These are phyloP conservation scores for Tragelaphus strepsiceros DNA, from an alignment of 2,113 vertebrate genomes.

Conservation along the genomic window DNA sequence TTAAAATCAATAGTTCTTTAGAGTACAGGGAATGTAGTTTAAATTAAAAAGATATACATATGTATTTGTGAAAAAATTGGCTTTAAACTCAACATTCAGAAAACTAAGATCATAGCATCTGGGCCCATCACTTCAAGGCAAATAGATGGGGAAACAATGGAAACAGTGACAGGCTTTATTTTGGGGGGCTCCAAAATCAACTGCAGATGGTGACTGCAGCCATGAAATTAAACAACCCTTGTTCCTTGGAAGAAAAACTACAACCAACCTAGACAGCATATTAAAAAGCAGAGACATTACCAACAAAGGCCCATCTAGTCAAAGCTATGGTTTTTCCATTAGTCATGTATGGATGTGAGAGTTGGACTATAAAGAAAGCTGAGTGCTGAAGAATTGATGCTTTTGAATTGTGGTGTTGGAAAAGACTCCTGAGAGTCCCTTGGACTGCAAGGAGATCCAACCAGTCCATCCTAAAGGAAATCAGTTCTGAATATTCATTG, in stretches of 20 bases:
- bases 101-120: background rate
- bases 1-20: slow-evolving; percentile 52
- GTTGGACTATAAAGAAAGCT: background rate
- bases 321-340: background rate
- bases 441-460: background rate
- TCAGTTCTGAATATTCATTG: background rate
- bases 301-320: background rate
- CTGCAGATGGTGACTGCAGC: background rate
- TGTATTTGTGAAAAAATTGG: background rate
- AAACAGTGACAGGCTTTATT: background rate
- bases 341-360: background rate
- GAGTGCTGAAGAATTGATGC: background rate
- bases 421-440: background rate
- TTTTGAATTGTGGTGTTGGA: background rate
- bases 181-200: background rate
- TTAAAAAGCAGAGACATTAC: background rate
- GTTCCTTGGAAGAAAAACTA: background rate
- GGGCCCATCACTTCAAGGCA: background rate
- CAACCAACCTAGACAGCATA: background rate
- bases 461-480: background rate
- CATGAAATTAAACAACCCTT: background rate
- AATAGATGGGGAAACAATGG: background rate
- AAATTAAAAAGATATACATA: slow-evolving; percentile 44
- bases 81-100: background rate
- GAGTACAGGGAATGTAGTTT: background rate